Evolutionary conservation across 1,140 invertebrate genomes (phyloP).

Genomic region (Aphaenogaster floridana): DNA sequence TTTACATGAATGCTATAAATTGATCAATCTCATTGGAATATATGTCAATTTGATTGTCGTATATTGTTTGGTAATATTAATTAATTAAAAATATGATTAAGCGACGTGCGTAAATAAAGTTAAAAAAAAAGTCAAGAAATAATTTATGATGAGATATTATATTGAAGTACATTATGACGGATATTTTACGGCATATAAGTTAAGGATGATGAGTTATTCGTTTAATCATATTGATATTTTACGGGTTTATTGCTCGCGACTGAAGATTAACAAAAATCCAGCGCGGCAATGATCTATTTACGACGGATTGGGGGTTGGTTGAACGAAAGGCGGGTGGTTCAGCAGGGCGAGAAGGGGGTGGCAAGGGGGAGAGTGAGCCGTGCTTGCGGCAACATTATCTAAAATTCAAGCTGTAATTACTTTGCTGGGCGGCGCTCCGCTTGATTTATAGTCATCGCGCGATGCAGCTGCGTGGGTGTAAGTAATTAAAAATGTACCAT

Average conservation of each 20-base stretch:
- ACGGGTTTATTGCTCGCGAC: slow-evolving; percentile 35
- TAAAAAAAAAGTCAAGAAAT: neutral
- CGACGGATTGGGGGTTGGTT: slow-evolving; percentile 68
- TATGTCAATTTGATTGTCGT: neutral
- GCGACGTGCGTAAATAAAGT: neutral
- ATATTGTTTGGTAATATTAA: neutral
- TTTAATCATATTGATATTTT: slow-evolving; percentile 20
- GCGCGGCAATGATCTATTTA: slow-evolving; percentile 72
- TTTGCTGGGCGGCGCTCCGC: slow-evolving; percentile 86
- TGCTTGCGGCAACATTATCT: slow-evolving; percentile 88
- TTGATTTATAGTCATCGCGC: slow-evolving; percentile 88
- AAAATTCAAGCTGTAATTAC: slow-evolving; percentile 88
- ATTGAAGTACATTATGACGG: neutral
- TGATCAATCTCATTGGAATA: neutral
- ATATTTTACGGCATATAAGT: slow-evolving; percentile 4
- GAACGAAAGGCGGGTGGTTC: slow-evolving; percentile 64
- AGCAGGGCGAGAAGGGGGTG: slow-evolving; percentile 56
- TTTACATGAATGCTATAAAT: neutral
- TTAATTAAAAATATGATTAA: neutral
- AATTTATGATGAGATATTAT: neutral
- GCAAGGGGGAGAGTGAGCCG: slow-evolving; percentile 77
- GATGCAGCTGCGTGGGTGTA: slow-evolving; percentile 88
- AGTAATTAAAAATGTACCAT: slow-evolving; percentile 88
- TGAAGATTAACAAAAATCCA: slow-evolving; percentile 56
- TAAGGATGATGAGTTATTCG: neutral